Evolutionary conservation across 64 coral and sea anemone species (phyloP).

Genomic region (Porites australiensis): DNA sequence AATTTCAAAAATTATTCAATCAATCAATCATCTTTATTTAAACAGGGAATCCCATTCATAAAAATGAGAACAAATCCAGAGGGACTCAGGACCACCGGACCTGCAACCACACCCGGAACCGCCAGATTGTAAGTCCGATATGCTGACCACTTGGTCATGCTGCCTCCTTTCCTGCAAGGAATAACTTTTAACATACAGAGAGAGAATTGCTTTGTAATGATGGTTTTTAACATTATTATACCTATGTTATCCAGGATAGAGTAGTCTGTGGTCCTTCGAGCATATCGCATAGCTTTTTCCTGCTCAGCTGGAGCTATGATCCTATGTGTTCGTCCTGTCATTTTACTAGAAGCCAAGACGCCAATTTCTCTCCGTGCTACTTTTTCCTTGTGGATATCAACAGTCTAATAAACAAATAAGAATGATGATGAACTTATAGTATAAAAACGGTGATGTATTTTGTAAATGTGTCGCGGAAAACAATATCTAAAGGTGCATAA

Average conservation of each 20-base stretch:
- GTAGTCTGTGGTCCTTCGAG: conserved; percentile 88
- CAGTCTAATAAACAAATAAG: conserved; percentile 65
- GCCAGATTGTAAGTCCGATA: too few species aligned
- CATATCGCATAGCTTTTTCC: conserved; percentile 89
- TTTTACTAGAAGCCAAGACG: conserved; percentile 93
- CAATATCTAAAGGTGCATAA: too few species aligned
- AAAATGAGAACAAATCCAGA: too few species aligned
- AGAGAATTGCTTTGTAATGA: neutral
- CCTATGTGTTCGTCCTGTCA: conserved; percentile 86
- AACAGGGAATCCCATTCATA: too few species aligned
- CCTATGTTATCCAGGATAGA: conserved; percentile 84
- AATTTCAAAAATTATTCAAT: too few species aligned
- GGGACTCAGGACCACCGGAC: too few species aligned
- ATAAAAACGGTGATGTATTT: neutral
- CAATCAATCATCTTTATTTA: too few species aligned
- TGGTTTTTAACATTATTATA: conserved; percentile 21
- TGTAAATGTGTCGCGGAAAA: neutral
- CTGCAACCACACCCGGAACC: too few species aligned
- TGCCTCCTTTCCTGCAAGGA: neutral
- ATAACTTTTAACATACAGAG: neutral
- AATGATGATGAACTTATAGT: neutral
- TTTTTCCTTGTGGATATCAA: conserved; percentile 98
- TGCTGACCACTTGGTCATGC: too few species aligned
- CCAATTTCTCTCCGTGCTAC: conserved; percentile 97
- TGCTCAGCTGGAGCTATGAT: conserved; percentile 96